Conservation (phyloP, 2,888 invertebrate genomes). For the Dasypogon diadema region DNA sequence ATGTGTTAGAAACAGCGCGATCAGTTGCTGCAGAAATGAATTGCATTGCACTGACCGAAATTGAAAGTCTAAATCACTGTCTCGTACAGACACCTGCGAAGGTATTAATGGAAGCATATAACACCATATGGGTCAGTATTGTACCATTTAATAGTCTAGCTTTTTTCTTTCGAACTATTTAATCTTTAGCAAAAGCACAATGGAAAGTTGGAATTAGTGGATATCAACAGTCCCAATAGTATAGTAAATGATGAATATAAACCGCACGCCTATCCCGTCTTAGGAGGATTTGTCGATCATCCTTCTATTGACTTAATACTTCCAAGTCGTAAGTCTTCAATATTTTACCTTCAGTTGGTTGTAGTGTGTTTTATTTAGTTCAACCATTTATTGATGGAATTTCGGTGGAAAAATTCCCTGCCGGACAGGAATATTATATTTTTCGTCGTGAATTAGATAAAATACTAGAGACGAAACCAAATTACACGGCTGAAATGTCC, state of each 20-base stretch:
- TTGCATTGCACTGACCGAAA: background rate
- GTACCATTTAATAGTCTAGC: background rate
- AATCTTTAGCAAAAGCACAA: background rate
- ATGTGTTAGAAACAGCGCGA: conserved; percentile 60
- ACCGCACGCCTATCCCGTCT: conserved; percentile 45
- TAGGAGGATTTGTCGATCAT: conserved; percentile 49
- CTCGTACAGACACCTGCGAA: background rate
- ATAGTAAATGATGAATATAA: conserved; percentile 37
- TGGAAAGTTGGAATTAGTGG: background rate
- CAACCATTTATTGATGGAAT: no score
- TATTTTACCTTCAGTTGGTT: no score
- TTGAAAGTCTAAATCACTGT: background rate
- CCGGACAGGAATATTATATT: no score
- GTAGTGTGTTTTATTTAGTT: background rate
- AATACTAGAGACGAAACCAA: background rate
- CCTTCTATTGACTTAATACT: conserved; percentile 31
- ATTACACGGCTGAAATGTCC: background rate
- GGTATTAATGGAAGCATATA: conserved; percentile 57
- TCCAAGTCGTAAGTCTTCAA: no score
- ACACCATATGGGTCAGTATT: background rate
- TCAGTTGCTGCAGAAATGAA: background rate
- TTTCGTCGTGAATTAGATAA: no score
- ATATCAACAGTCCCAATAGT: conserved; percentile 34
- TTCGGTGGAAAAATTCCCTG: no score
- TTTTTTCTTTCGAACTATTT: no score